Conservation (phyloP, 2,797 vertebrate species). For the Myoxocephalus aenaeus region DNA sequence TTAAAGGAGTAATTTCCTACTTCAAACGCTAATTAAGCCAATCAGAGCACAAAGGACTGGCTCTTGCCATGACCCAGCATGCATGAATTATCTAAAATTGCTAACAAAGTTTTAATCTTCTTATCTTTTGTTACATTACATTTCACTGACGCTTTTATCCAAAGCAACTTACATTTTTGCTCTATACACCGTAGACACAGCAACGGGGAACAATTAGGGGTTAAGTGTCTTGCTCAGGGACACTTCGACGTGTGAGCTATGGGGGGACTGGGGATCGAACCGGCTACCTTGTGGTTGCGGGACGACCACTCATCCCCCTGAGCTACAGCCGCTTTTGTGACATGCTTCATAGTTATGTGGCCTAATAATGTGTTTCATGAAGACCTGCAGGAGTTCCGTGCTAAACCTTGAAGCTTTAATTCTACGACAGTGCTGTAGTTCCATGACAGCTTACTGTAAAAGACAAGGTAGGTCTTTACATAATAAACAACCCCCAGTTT, state of each 20-base stretch:
- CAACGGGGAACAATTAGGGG: too few relatives aligned
- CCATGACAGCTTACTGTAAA: neutral
- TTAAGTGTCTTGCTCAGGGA: too few relatives aligned
- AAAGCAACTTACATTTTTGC: too few relatives aligned
- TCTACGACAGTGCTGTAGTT: neutral
- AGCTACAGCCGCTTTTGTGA: too few relatives aligned
- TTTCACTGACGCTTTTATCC: too few relatives aligned
- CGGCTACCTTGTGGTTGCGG: too few relatives aligned
- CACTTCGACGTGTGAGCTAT: too few relatives aligned
- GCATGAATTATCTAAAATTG: slow-evolving; percentile 71
- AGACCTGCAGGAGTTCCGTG: slow-evolving; percentile 34
- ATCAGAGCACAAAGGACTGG: slow-evolving; percentile 78
- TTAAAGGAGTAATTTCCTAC: slow-evolving; percentile 82
- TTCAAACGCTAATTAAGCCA: slow-evolving; percentile 84
- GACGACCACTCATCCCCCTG: too few relatives aligned
- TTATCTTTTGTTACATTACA: too few relatives aligned
- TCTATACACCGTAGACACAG: too few relatives aligned
- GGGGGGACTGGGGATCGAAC: too few relatives aligned
- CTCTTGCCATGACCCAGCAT: slow-evolving; percentile 79
- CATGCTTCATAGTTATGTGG: slow-evolving; percentile 40
- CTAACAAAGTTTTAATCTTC: slow-evolving; percentile 70
- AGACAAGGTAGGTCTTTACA: neutral
- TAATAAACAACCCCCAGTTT: too few relatives aligned
- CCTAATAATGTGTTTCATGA: slow-evolving; percentile 40
- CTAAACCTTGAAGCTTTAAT: slow-evolving; percentile 36